Conservation (phyloP, 2,888 invertebrate species). For the Tridacna gigas region DNA sequence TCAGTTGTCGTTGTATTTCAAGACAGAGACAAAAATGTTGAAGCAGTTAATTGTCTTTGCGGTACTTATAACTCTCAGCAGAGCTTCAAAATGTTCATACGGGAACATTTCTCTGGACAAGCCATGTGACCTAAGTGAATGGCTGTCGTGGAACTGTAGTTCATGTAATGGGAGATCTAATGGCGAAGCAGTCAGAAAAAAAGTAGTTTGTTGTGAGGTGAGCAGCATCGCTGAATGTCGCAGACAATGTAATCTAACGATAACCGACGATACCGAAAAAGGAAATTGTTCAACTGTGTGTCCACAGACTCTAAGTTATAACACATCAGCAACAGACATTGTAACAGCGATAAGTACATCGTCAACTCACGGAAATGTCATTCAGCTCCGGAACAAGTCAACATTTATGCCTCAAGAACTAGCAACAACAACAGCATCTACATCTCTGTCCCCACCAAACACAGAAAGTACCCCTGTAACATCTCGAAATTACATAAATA, state of each 20-base stretch:
- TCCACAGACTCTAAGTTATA: not conserved
- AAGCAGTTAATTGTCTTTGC: not conserved
- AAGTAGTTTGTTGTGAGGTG: slow-evolving; percentile 1
- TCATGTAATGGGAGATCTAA: not conserved
- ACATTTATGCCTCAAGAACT: not conserved
- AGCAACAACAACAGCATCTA: not conserved
- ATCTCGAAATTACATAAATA: not conserved
- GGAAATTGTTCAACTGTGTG: not conserved
- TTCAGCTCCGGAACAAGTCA: not conserved
- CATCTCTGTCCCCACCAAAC: not conserved
- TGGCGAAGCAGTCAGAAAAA: not conserved
- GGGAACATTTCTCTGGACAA: not conserved
- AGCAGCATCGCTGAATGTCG: not conserved
- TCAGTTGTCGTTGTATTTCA: no score
- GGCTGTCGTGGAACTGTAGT: slow-evolving; percentile 13
- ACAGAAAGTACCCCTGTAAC: not conserved
- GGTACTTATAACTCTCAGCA: not conserved
- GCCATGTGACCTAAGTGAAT: not conserved
- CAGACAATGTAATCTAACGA: not conserved
- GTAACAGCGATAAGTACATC: no score
- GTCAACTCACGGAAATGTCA: no score
- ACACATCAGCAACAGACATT: no score
- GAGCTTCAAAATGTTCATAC: slow-evolving; percentile 12
- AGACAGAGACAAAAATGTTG: not conserved
- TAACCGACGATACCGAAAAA: not conserved